Evolutionary conservation across 2,113 vertebrate species (phyloP).

Genomic region (Castor canadensis): DNA sequence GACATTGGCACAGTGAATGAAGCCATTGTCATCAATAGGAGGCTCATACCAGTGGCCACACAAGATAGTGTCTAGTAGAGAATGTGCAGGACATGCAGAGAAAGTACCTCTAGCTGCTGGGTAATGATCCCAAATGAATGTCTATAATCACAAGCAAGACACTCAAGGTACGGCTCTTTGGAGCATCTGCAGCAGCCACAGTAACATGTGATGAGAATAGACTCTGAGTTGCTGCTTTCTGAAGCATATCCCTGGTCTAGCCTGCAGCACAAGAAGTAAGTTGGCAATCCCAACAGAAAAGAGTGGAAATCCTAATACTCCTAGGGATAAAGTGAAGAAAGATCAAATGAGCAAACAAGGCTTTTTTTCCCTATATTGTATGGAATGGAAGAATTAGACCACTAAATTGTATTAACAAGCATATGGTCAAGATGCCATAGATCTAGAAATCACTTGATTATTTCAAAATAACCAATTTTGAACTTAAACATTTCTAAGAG

Average conservation of each 20-base stretch:
- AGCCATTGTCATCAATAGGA: background rate
- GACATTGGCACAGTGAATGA: background rate
- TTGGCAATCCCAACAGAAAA: conserved; percentile 6
- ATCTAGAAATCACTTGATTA: background rate
- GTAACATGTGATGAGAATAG: background rate
- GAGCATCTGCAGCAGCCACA: background rate
- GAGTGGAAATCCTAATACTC: conserved; percentile 1
- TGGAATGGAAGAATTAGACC: background rate
- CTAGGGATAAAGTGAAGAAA: conserved; percentile 18
- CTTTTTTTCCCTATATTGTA: background rate
- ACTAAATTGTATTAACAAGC: background rate
- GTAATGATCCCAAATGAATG: conserved; percentile 32
- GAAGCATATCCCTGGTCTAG: background rate
- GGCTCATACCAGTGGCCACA: background rate
- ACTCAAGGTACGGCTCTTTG: background rate
- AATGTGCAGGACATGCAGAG: background rate
- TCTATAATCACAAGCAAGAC: background rate
- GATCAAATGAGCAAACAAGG: background rate
- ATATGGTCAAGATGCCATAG: background rate
- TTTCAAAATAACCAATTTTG: conserved; percentile 14
- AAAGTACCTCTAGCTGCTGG: background rate
- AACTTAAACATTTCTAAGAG: background rate
- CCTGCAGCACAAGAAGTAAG: background rate
- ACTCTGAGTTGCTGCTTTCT: background rate
- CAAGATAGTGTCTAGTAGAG: background rate